Base-by-base conservation (phyloP, 2,797 vertebrate species). In the Alcedo atthis region DNA sequence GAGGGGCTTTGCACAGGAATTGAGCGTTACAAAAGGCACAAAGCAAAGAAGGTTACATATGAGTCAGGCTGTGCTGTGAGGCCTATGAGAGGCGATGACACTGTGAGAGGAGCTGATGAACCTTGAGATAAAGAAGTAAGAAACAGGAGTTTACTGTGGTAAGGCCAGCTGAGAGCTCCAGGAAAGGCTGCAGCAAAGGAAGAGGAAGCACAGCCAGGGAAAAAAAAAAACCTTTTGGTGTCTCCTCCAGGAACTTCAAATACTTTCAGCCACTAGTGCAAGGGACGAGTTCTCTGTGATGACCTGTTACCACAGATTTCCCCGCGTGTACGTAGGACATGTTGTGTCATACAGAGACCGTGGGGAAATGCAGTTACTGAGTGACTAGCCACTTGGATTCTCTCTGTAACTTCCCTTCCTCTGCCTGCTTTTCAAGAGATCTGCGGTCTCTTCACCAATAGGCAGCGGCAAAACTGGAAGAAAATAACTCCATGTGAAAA, bases 401-500 rank as follows among this genome's bases (percentile, higher is more conserved):
- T 54, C 28, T 64, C 88, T 55, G 14, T 40, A 87, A 9, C 80
- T 70, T 25, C 78, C 12, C 80, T 89, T 92, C 90, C 77, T 79
- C 58, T 16, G 37, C 6, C 61, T 10, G 12, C 78, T 54, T 33
- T 21, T 10, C 26, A 13, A 66, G 64, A 48, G 49, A 33, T 19
- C 74, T 55, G 58, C 77, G 28, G 87, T n/a, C 73, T 89, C 62
- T 66, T 3, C 26, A 67, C 59, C 58, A 64, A 32, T 0, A 16
- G 0, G 0, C 70, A 17, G 53, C 0, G 13, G 61, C 1, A 3
- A 87, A 64, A 68, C 51, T 68, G 69, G 73, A 86, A 89, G 75
- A 89, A 87, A 93, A 85, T 42, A 79, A 58, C 71, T 26, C 3
- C 49, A 32, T 8, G 32, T 77, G 69, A 67, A 71, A 92, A 94